These are phyloP conservation scores for Meta bourneti DNA, from an alignment of 2,888 invertebrate species.

Conservation along the genomic window DNA sequence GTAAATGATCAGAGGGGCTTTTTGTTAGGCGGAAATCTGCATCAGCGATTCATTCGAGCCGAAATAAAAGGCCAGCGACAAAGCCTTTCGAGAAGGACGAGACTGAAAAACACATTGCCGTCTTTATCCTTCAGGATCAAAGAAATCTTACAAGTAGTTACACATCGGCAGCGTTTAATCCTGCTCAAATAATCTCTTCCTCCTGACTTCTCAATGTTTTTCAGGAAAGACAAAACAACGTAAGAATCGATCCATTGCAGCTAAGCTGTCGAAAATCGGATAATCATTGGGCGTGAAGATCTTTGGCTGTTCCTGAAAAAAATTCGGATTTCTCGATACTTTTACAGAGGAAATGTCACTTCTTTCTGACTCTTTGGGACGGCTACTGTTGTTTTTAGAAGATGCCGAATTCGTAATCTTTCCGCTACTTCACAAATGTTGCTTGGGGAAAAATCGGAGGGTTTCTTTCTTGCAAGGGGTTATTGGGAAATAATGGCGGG, in stretches of 20 bases:
- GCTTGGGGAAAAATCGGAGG: not conserved
- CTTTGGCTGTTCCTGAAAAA: not conserved
- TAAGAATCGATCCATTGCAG: conserved; percentile 47
- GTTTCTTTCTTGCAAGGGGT: not conserved
- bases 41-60: conserved; percentile 16
- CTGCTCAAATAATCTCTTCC: conserved; percentile 56
- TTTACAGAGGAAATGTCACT: conserved; percentile 17
- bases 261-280: conserved; percentile 69
- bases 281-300: conserved; percentile 59
- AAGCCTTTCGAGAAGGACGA: too few relatives aligned
- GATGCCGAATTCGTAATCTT: not conserved
- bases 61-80: conserved; percentile 8
- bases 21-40: not conserved
- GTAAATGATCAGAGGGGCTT: too few relatives aligned
- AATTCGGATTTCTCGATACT: conserved; percentile 8
- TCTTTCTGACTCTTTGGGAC: not conserved
- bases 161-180: conserved; percentile 57
- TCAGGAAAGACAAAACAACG: conserved; percentile 47
- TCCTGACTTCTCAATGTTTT: conserved; percentile 51
- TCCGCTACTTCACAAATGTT: not conserved
- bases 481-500: not conserved
- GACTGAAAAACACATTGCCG: conserved; percentile 12
- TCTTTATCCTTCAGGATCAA: conserved; percentile 54
- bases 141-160: conserved; percentile 68
- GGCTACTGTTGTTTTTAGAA: not conserved